Evolutionary conservation across 2,113 vertebrate species (phyloP), one percentile per base, ranked within the genome.

Genomic region (Noctilio leporinus): DNA sequence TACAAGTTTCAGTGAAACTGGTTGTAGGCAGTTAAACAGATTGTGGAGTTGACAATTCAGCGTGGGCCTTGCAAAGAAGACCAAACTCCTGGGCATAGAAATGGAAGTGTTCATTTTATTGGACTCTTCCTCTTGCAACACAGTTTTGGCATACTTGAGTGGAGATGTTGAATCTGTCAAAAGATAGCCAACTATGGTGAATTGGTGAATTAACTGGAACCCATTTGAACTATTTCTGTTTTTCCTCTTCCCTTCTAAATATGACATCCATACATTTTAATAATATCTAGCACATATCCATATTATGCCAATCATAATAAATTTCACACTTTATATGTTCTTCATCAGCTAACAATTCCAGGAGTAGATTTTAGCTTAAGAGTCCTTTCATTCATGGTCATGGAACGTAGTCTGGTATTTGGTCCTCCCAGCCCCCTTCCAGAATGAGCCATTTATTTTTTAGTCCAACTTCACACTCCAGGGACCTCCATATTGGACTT

Each of bases 361-460:
- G 67, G 43, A 89, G 20, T 82, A 10, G 20, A 45, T 76, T 96
- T 78, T 88, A 77, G 47, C 30, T 95, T 95, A 49, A n/a, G 57
- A 38, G 26, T 80, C 40, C 35, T 47, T 93, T 93, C 47, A 84
- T 91, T 95, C 26, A 89, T 93, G 47, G 47, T 67, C 2, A 3
- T 76, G 82, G 7, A 24, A 57, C 85, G 24, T 77, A 70, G 69
- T 70, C 45, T 87, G 24, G 14, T 91, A 6, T 12, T 81, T 40
- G 59, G 28, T 14, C 45, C 26, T 10, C 16, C 24, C 76, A 49
- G 12, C 6, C 35, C n/a, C 15, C 24, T 8, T 22, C 80, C 11
- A 35, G 38, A 76, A 73, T 33, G 33, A 70, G 62, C 82, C 40
- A 70, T 83, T 90, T 89, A 75, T 69, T 96, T 93, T 96, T 95